phyloP scores from a whole-genome alignment of 2,888 invertebrate genomes.

The Exephanes ischioxanthus region DNA sequence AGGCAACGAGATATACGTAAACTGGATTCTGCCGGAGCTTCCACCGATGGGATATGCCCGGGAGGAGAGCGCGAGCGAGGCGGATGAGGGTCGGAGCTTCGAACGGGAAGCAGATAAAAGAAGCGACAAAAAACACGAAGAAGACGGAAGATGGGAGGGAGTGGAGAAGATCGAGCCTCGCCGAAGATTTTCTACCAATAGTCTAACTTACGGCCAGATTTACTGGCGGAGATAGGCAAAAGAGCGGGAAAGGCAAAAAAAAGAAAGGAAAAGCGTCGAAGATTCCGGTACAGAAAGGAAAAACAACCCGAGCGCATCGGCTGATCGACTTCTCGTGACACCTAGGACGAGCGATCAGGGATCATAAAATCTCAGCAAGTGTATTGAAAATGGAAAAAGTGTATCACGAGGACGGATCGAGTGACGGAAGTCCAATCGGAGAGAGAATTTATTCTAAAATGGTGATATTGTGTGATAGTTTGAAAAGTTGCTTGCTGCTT shows the following conservation, averaged over 20 bases:
- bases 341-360: slow-evolving; percentile 75
- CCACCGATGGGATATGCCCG: slow-evolving; percentile 58
- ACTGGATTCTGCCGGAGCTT: slow-evolving; percentile 83
- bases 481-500: too few relatives aligned
- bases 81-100: slow-evolving; percentile 19
- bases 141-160: slow-evolving; percentile 38
- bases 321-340: slow-evolving; percentile 81
- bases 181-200: slow-evolving; percentile 81
- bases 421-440: neutral
- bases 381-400: neutral
- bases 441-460: neutral
- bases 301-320: slow-evolving; percentile 77
- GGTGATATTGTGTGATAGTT: neutral
- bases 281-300: slow-evolving; percentile 38
- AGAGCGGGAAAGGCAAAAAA: slow-evolving; percentile 62
- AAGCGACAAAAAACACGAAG: slow-evolving; percentile 51
- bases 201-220: slow-evolving; percentile 85
- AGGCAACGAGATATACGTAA: slow-evolving; percentile 84
- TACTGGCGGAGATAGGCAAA: slow-evolving; percentile 83
- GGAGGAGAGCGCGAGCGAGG: slow-evolving; percentile 7
- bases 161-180: slow-evolving; percentile 54
- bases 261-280: neutral
- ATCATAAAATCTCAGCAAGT: slow-evolving; percentile 75
- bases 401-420: neutral
- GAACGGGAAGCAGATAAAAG: slow-evolving; percentile 55